Percentiles rank a stretch among this genome's conserved stretches.
phyloP scores from a whole-genome alignment of 2,113 vertebrate genomes.

The Clarias batrachus region DNA sequence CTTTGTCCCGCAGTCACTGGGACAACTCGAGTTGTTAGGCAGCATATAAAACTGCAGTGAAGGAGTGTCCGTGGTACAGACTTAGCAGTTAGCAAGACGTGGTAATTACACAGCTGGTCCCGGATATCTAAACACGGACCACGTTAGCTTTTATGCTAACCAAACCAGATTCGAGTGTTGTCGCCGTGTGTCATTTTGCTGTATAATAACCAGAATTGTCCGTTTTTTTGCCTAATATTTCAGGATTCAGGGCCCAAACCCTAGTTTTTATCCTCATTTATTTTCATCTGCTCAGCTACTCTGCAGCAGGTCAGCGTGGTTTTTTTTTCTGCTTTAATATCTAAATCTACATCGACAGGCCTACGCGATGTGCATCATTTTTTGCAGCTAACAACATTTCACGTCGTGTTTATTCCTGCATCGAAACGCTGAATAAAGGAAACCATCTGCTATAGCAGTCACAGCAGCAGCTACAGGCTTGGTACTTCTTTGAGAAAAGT shows the following conservation, averaged over 20 bases:
- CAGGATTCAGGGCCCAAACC: conserved; percentile 5
- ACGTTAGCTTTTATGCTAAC: not conserved
- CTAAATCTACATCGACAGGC: not conserved
- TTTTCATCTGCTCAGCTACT: not conserved
- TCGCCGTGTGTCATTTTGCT: not conserved
- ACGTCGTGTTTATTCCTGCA: not conserved
- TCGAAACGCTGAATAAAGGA: not conserved
- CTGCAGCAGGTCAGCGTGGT: not conserved
- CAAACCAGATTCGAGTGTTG: not conserved
- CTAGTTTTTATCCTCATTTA: not conserved
- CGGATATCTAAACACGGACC: not conserved
- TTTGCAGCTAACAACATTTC: not conserved
- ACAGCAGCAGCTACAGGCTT: not conserved
- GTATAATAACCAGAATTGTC: not conserved
- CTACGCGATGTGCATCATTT: conserved; percentile 9
- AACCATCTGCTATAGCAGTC: conserved; percentile 4
- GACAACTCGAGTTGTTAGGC: conserved; percentile 48
- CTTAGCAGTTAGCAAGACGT: not conserved
- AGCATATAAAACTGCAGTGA: conserved; percentile 16
- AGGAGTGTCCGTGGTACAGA: not conserved
- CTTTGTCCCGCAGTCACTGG: conserved; percentile 49
- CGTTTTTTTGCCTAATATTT: not conserved
- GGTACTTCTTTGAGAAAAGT: conserved; percentile 7
- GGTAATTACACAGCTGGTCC: conserved; percentile 20
- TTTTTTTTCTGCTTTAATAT: not conserved